Evolutionary conservation across 2,113 vertebrate species (phyloP).

Genomic region (human (Homo sapiens)): GRCh38 chr2:172593001-172593500

Average conservation of each 20-base stretch:
- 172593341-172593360: background rate
- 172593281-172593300: background rate
- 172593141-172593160: background rate
- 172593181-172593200: background rate
- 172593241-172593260: background rate
- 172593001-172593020: constrained; percentile 97
- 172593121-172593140: background rate
- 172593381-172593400: background rate
- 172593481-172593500: background rate
- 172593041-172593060: constrained; percentile 90
- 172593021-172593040: constrained; percentile 96
- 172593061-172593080: background rate
- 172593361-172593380: background rate
- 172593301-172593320: background rate
- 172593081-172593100: background rate
- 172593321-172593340: background rate
- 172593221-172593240: background rate
- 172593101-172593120: constrained; percentile 3
- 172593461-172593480: constrained; percentile 1
- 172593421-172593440: background rate
- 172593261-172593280: background rate
- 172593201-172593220: background rate
- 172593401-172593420: background rate
- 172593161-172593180: background rate
- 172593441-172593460: background rate